phyloP scores from a whole-genome alignment of 1,140 invertebrate species.

The Drosophila athabasca region DNA sequence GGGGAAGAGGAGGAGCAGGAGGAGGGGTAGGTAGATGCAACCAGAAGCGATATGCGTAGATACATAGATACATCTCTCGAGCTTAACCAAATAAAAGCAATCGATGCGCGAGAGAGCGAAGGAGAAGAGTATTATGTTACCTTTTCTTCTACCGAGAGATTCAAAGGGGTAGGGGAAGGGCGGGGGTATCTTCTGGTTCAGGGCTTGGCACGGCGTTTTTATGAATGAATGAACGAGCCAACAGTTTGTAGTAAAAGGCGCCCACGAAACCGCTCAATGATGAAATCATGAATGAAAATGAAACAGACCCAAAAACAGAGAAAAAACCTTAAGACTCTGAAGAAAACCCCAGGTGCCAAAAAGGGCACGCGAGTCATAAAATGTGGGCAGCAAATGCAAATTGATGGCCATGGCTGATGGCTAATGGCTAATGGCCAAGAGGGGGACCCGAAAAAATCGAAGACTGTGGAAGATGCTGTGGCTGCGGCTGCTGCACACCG shows the following conservation, averaged over 20 bases:
- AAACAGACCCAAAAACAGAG: slow-evolving; percentile 10
- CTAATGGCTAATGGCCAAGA: too few relatives aligned
- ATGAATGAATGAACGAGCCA: slow-evolving; percentile 63
- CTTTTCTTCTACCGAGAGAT: slow-evolving; percentile 19
- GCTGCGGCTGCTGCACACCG: slow-evolving; percentile 62
- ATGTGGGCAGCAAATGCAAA: slow-evolving; percentile 76
- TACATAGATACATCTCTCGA: slow-evolving; percentile 1
- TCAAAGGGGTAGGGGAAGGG: background rate
- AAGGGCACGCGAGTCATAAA: slow-evolving; percentile 67
- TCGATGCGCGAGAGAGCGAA: background rate
- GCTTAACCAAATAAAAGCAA: slow-evolving; percentile 78
- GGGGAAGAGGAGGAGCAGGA: slow-evolving; percentile 26
- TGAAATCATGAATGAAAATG: slow-evolving; percentile 74
- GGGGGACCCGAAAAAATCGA: slow-evolving; percentile 39
- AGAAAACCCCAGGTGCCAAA: slow-evolving; percentile 67
- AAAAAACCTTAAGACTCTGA: slow-evolving; percentile 4
- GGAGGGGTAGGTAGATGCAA: slow-evolving; percentile 38
- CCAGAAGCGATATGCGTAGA: slow-evolving; percentile 10
- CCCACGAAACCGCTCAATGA: slow-evolving; percentile 61
- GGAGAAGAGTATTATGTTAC: slow-evolving; percentile 57
- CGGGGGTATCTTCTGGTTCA: background rate
- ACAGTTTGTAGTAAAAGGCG: slow-evolving; percentile 50
- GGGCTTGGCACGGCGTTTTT: slow-evolving; percentile 55
- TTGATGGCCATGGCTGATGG: slow-evolving; percentile 61
- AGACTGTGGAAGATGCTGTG: slow-evolving; percentile 34